Base-by-base conservation (phyloP, 2,113 vertebrate genomes). In the Haplochromis vanheusdeni region DNA sequence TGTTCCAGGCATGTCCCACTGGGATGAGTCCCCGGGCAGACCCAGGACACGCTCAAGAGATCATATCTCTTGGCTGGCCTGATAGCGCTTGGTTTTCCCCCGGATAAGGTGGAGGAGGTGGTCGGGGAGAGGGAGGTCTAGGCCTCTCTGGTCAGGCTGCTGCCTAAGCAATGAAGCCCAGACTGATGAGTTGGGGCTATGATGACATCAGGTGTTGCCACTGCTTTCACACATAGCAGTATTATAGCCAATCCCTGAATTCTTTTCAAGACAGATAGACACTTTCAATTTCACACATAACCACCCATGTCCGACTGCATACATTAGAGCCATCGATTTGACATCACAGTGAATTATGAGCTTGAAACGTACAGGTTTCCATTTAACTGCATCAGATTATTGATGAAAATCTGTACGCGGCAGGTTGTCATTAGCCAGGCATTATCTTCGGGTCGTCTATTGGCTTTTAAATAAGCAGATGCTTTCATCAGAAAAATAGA, bases 331-430 rank as follows among this genome's bases (percentile, higher is more conserved):
- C 80, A 90, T 89, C 21, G 85, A 92, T 84, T 89, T 89, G 85
- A 73, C 83, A 87, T 91, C 87, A 86, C 65, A 47, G 73, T 89
- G 83, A 91, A 80, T 87, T 91, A 91, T 89, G 83, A 75, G 81
- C 42, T 52, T 12, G 54, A 83, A 51, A 54, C 10, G 8, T 23
- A 11, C 62, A 81, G 49, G 51, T 70, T 26, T 73, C 77, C 52
- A 62, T 85, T 83, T 79, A 80, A 49, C 49, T 45, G 55, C 11
- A 2, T 89, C 49, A 56, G 47, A 65, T 58, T 89, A 81, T 90
- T 85, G 89, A 87, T 75, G 54, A 75, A 68, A 89, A 9, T 16
- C 75, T 82, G 31, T 42, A 51, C 12, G 56, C n/a, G 28, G 80
- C 26, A 16, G 77, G 77, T 77, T 19, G 4, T 42, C 81, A 89